A percentile compares a stretch with the other conserved stretches of the same genome.
Evolutionary conservation across 2,797 vertebrate species (phyloP).

Genomic region (Sebastes oblongus): DNA sequence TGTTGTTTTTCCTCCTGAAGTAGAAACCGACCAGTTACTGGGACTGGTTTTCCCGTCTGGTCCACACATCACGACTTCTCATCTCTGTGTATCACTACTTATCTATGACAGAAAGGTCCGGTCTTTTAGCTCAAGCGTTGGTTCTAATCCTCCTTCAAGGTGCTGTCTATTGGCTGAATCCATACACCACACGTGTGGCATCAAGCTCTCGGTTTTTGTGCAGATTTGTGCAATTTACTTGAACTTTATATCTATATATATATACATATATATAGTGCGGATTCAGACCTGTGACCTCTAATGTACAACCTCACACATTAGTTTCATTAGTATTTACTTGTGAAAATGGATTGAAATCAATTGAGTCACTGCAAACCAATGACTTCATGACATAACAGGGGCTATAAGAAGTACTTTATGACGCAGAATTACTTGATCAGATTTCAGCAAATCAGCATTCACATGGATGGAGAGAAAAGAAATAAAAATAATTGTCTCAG

Average conservation of each 20-base stretch:
- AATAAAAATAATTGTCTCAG: slow-evolving; percentile 52
- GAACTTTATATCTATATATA: slow-evolving; percentile 38
- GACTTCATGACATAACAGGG: slow-evolving; percentile 40
- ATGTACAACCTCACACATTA: slow-evolving; percentile 59
- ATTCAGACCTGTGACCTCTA: slow-evolving; percentile 69
- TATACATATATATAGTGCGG: slow-evolving; percentile 13
- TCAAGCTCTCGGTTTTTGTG: slow-evolving; percentile 50
- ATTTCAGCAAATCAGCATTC: slow-evolving; percentile 64
- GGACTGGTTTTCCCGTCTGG: not conserved
- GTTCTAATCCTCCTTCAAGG: slow-evolving; percentile 67
- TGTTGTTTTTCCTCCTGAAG: not conserved
- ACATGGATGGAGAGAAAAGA: slow-evolving; percentile 76
- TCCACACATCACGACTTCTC: slow-evolving; percentile 2
- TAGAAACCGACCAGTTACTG: slow-evolving; percentile 7
- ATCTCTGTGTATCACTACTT: slow-evolving; percentile 54
- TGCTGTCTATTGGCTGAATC: slow-evolving; percentile 76
- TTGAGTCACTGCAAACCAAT: slow-evolving; percentile 45
- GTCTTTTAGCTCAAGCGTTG: slow-evolving; percentile 43
- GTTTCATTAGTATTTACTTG: slow-evolving; percentile 32
- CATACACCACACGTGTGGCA: slow-evolving; percentile 36
- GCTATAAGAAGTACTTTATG: slow-evolving; percentile 23
- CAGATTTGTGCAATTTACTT: slow-evolving; percentile 65
- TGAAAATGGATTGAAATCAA: slow-evolving; percentile 40
- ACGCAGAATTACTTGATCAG: slow-evolving; percentile 53
- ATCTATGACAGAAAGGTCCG: slow-evolving; percentile 40